Percentiles rank a stretch among this genome's conserved stretches.
Conservation (phyloP, 2,113 vertebrate species). For the Leptodactylus fuscus region DNA sequence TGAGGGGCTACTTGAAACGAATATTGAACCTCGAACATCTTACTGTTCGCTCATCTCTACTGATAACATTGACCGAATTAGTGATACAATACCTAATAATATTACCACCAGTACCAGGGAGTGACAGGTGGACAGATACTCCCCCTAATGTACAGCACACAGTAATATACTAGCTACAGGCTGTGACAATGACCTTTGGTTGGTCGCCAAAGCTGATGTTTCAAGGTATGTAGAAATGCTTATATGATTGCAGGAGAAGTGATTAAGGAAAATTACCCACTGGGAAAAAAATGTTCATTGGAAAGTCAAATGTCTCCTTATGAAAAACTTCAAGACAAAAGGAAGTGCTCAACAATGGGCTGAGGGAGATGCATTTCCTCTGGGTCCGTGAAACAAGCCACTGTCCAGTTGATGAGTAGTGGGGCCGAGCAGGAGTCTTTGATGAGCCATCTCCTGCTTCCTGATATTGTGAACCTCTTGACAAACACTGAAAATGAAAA, state of each 20-base stretch:
- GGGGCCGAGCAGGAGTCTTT: slow-evolving; percentile 83
- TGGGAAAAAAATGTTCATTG: slow-evolving; percentile 77
- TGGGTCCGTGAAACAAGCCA: slow-evolving; percentile 86
- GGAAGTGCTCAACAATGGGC: slow-evolving; percentile 98
- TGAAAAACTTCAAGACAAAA: slow-evolving; percentile 86
- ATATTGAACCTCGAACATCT: no score
- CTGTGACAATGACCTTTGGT: neutral
- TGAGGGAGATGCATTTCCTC: slow-evolving; percentile 98
- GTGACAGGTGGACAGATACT: no score
- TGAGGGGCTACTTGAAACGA: no score
- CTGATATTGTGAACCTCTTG: slow-evolving; percentile 97
- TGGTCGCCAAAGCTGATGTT: neutral
- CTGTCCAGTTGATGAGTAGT: slow-evolving; percentile 87
- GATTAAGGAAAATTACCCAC: slow-evolving; percentile 85
- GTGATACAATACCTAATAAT: no score
- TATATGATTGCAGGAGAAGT: slow-evolving; percentile 65
- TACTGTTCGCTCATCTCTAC: no score
- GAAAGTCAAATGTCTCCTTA: slow-evolving; percentile 75
- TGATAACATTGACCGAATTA: no score
- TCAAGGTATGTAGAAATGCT: slow-evolving; percentile 15
- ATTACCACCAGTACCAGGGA: no score
- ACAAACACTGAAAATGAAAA: slow-evolving; percentile 83
- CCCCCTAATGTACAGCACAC: no score
- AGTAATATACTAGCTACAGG: no score
- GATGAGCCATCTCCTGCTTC: slow-evolving; percentile 98